Conservation (phyloP, 2,797 vertebrate genomes). For the Smutsia gigantea region DNA sequence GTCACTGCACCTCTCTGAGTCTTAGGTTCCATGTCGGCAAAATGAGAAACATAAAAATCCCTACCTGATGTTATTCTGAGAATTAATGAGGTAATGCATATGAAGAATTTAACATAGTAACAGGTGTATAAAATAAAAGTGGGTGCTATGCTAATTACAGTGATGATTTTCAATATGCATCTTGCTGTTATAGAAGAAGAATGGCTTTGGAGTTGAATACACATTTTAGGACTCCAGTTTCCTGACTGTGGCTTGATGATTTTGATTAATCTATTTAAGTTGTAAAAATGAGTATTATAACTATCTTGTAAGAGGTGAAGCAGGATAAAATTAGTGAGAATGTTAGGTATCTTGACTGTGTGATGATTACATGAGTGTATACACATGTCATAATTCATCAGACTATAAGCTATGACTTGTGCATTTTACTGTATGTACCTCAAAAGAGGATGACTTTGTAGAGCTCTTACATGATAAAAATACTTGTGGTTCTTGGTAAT, state of each 20-base stretch:
- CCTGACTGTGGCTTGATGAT: not conserved
- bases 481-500: not conserved
- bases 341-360: too few species aligned
- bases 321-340: too few species aligned
- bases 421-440: too few species aligned
- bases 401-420: too few species aligned
- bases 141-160: not conserved
- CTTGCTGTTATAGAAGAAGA: not conserved
- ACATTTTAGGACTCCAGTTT: not conserved
- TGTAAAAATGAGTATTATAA: not conserved
- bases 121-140: not conserved
- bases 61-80: not conserved
- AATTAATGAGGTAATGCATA: not conserved
- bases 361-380: too few species aligned
- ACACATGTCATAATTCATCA: too few species aligned
- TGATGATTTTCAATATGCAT: not conserved
- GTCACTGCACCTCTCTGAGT: not conserved
- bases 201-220: not conserved
- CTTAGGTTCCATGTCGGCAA: not conserved
- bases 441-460: not conserved
- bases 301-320: not conserved
- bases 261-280: not conserved
- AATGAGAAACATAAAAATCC: not conserved
- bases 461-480: not conserved
- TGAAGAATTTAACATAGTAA: not conserved